A percentile compares a stretch with the other conserved stretches of the same genome.
Evolutionary conservation across 2,113 vertebrate species (phyloP).

Genomic region (Scortum barcoo): DNA sequence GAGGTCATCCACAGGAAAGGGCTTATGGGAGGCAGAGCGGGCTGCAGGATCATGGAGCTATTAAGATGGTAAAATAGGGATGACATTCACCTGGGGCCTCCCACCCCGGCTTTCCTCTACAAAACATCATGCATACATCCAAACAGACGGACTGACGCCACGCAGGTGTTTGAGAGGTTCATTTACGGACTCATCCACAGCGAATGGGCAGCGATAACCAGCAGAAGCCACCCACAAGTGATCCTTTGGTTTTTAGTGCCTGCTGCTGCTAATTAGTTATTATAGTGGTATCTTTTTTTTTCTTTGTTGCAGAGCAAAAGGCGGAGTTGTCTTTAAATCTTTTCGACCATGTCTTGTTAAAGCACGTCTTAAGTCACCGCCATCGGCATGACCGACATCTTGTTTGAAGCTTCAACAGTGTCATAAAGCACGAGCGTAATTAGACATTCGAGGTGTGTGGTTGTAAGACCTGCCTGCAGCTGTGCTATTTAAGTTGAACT

Average conservation of each 20-base stretch:
- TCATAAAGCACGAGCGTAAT: not conserved
- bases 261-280: not conserved
- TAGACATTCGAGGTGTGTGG: not conserved
- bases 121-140: not conserved
- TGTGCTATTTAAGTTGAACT: not conserved
- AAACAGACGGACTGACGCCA: conserved; percentile 4
- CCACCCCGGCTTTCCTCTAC: not conserved
- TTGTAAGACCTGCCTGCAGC: not conserved
- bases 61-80: conserved; percentile 68
- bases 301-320: not conserved
- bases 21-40: conserved; percentile 59
- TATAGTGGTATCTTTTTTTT: not conserved
- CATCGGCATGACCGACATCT: too few relatives aligned
- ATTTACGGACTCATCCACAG: not conserved
- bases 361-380: not conserved
- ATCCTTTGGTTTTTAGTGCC: not conserved
- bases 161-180: not conserved
- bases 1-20: conserved; percentile 69
- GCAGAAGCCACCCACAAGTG: not conserved
- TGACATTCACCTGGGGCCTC: conserved; percentile 54
- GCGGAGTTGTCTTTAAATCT: not conserved
- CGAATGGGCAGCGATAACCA: not conserved
- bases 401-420: not conserved
- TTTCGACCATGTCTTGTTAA: too few relatives aligned
- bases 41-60: conserved; percentile 59